phyloP scores from a whole-genome alignment of 2,113 vertebrate species.

The Xerus inauris region DNA sequence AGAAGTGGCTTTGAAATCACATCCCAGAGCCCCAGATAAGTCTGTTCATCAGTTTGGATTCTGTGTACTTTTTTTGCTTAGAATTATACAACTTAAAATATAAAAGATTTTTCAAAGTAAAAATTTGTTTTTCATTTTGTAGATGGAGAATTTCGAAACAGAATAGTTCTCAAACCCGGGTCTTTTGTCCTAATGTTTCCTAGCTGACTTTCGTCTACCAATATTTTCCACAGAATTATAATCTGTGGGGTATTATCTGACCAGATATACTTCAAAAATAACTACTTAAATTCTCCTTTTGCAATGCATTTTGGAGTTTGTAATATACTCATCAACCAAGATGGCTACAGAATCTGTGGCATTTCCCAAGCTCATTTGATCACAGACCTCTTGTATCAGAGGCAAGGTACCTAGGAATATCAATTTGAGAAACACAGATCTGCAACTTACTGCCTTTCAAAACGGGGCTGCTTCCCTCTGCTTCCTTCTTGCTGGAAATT shows the following conservation, averaged over 20 bases:
- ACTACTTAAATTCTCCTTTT: background rate
- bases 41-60: background rate
- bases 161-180: background rate
- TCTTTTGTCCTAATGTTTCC: background rate
- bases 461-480: background rate
- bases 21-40: background rate
- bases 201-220: background rate
- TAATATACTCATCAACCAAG: background rate
- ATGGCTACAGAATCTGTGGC: background rate
- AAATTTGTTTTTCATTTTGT: background rate
- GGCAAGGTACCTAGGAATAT: background rate
- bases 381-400: background rate
- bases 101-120: background rate
- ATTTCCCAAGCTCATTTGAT: background rate
- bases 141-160: background rate
- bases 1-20: background rate
- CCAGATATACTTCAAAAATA: background rate
- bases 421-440: background rate
- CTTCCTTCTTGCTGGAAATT: background rate
- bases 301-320: background rate
- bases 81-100: slow-evolving; percentile 27
- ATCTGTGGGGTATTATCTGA: background rate
- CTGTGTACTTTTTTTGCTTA: slow-evolving; percentile 21
- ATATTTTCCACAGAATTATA: background rate
- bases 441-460: background rate